phyloP scores from a whole-genome alignment of 2,888 invertebrate species.

The Xiphydria camelus region DNA sequence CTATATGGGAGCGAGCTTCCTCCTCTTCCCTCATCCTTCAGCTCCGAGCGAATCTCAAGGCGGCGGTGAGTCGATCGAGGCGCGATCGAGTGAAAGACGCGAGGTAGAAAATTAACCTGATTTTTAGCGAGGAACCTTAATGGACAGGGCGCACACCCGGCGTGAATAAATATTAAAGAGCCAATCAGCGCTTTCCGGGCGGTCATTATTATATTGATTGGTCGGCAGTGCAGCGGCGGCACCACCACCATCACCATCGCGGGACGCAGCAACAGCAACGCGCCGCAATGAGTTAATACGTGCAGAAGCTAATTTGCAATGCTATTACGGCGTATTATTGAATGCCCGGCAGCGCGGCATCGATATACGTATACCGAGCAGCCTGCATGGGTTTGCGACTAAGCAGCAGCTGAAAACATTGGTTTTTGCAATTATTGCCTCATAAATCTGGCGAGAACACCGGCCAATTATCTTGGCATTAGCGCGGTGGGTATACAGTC shows the following conservation, averaged over 20 bases:
- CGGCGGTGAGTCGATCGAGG: neutral
- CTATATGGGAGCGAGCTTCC: too few species aligned
- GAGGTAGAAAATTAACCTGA: too few species aligned
- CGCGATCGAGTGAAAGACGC: too few species aligned
- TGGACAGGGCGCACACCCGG: too few species aligned
- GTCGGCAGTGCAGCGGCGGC: too few species aligned
- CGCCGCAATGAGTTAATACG: constrained; percentile 34
- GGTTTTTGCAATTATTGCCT: constrained; percentile 42
- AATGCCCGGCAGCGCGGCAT: constrained; percentile 21
- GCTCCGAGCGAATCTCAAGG: neutral
- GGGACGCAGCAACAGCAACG: too few species aligned
- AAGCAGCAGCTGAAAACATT: constrained; percentile 29
- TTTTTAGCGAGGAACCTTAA: too few species aligned
- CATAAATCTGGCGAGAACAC: constrained; percentile 36
- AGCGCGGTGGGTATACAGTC: too few species aligned
- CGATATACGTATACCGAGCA: neutral
- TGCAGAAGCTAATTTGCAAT: constrained; percentile 38
- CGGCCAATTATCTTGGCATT: constrained; percentile 44
- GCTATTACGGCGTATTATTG: constrained; percentile 38
- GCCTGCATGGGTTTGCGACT: constrained; percentile 4
- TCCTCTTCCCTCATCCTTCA: too few species aligned
- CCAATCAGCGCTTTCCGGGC: constrained; percentile 20
- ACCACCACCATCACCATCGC: too few species aligned
- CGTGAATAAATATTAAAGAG: constrained; percentile 23
- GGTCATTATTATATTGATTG: constrained; percentile 25